phyloP scores from a whole-genome alignment of 2,888 invertebrate genomes.

The Andrena chrysosceles region DNA sequence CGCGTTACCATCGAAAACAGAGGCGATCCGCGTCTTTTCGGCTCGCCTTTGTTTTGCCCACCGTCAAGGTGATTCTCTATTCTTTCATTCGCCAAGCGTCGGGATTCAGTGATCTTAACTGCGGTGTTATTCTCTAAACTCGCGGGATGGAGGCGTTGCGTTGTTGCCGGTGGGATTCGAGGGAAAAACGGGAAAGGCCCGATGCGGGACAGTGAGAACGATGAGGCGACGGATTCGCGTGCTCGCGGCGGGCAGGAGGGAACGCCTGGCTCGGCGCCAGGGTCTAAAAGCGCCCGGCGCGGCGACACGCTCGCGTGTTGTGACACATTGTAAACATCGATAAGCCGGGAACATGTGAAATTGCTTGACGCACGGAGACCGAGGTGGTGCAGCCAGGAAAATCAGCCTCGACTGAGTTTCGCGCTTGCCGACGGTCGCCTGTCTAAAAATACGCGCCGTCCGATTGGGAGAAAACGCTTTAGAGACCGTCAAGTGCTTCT shows the following conservation, averaged over 20 bases:
- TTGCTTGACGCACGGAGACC: slow-evolving; percentile 33
- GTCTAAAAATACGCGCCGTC: slow-evolving; percentile 55
- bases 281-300: slow-evolving; percentile 67
- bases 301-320: slow-evolving; percentile 61
- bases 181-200: no score
- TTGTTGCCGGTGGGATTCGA: background rate
- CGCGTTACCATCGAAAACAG: slow-evolving; percentile 14
- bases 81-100: background rate
- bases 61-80: slow-evolving; percentile 19
- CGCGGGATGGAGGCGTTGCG: background rate
- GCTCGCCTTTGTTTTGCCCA: slow-evolving; percentile 21
- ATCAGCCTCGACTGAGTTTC: slow-evolving; percentile 49
- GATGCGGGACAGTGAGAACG: background rate
- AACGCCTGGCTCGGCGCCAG: slow-evolving; percentile 57
- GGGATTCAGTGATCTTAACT: background rate
- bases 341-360: slow-evolving; percentile 64
- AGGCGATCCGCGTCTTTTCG: slow-evolving; percentile 5
- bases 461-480: slow-evolving; percentile 40
- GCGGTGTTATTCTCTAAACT: background rate
- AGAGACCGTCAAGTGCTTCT: slow-evolving; percentile 24
- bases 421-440: slow-evolving; percentile 40
- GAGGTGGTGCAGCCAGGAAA: slow-evolving; percentile 19
- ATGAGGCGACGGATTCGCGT: slow-evolving; percentile 20
- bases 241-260: slow-evolving; percentile 18
- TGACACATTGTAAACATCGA: slow-evolving; percentile 75